phyloP scores from a whole-genome alignment of 2,888 invertebrate species.

The Portevinia maculata region DNA sequence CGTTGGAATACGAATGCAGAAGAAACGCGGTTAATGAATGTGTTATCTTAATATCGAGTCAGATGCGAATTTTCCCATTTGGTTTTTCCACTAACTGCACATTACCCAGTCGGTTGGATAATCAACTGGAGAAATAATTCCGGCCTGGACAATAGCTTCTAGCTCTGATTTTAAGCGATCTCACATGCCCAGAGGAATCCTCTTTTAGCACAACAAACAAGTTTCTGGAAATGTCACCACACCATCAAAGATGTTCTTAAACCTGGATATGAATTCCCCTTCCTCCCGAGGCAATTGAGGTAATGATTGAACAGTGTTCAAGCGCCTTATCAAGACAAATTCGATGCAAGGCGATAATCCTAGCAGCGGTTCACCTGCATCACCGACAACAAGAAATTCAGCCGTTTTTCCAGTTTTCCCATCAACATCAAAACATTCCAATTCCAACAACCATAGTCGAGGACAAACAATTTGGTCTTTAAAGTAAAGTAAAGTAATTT shows the following conservation, averaged over 20 bases:
- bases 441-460: constrained; percentile 54
- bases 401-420: background rate
- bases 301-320: no score
- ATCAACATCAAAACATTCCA: constrained; percentile 35
- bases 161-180: constrained; percentile 49
- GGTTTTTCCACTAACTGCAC: constrained; percentile 49
- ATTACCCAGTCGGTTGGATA: constrained; percentile 63
- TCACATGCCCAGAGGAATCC: constrained; percentile 33
- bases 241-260: constrained; percentile 13
- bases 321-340: no score
- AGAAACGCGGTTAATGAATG: constrained; percentile 71
- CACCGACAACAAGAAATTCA: constrained; percentile 43
- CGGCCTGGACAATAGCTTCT: constrained; percentile 43
- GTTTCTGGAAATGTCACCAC: constrained; percentile 42
- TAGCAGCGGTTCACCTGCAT: no score
- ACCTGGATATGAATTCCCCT: constrained; percentile 15
- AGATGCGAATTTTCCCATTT: constrained; percentile 75
- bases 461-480: constrained; percentile 49
- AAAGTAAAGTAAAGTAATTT: no score
- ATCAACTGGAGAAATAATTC: constrained; percentile 66
- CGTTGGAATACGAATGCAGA: no score
- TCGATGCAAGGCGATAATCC: no score
- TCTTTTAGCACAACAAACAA: constrained; percentile 58
- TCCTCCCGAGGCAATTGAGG: no score
- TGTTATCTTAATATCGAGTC: constrained; percentile 76